A percentile compares a stretch with the other conserved stretches of the same genome.
Conservation (phyloP, 2,888 invertebrate genomes). For the Norana najaformis region DNA sequence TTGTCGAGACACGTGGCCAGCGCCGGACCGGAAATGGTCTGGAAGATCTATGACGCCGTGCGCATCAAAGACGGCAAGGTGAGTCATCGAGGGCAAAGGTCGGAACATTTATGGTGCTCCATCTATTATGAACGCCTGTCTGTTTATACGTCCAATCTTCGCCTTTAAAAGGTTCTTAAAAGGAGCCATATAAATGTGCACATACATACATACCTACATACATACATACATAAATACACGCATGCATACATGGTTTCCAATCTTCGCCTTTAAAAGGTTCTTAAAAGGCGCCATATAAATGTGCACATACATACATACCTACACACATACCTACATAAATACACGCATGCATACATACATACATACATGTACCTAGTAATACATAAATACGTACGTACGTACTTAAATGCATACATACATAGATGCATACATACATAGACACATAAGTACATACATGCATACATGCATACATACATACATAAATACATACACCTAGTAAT, state of each 20-base stretch:
- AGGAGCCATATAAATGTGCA: not conserved
- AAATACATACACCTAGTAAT: not conserved
- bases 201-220: too few species aligned
- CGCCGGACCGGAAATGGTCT: conserved; percentile 85
- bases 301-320: not conserved
- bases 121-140: not conserved
- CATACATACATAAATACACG: not conserved
- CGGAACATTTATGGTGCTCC: not conserved
- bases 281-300: not conserved
- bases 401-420: too few species aligned
- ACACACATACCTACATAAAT: too few species aligned
- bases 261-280: not conserved
- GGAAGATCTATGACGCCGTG: conserved; percentile 88
- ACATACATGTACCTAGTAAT: too few species aligned
- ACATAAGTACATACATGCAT: too few species aligned
- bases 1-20: conserved; percentile 79
- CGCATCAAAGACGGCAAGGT: conserved; percentile 88
- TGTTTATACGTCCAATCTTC: not conserved
- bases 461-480: too few species aligned
- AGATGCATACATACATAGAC: too few species aligned
- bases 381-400: too few species aligned
- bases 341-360: not conserved
- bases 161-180: not conserved
- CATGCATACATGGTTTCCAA: not conserved
- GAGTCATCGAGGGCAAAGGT: conserved; percentile 55